Base-by-base conservation (phyloP, 2,797 vertebrate species). In the Heterohyrax brucei region DNA sequence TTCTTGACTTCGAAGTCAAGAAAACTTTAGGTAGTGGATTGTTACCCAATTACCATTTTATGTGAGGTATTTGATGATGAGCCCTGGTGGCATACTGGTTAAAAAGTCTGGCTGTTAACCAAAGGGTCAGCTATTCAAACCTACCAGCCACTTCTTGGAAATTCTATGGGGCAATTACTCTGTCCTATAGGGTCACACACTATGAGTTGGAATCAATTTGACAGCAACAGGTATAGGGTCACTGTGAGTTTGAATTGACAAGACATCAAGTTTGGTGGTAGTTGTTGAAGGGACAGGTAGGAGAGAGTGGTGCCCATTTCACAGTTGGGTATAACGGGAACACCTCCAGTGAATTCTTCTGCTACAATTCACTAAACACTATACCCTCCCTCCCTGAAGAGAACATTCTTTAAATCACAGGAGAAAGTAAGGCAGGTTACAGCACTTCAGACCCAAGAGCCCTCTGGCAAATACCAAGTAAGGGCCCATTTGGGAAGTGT, bases 1-100 rank as follows among this genome's bases (percentile, higher is more conserved):
- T 77, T 95, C 66, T 14, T 93, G 79, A 86, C 46, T 77, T 87
- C 18, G 1, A 61, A 21, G 22, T 68, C 12, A 93, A 79, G 81
- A 86, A 78, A 64, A 9, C 66, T 68, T 2, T 28, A 91, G 50
- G 39, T 24, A 72, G 75, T 26, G 33, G 13, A 87, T 1, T 66
- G 5, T 44, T 73, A 62, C 7, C 79, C 77, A 61, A 0, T 85
- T 53, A 78, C 14, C 1, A 70, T 68, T 50, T 87, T 44, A 39
- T 56, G 30, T n/a, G 14, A 33, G 8, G 10, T 33, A 46, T 87
- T 56, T 56, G 8, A 10, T 13, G 53, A 56, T 10, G 53, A 56
- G 53, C 12, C 53, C 12, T 56, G 13, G 53, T 13, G 53, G 10
- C 16, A 16, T 16, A 56, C 12, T 56, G 1, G 13, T 53, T 8